Base-by-base conservation (phyloP, 2,888 invertebrate genomes). In the Ichneumon xanthorius region DNA sequence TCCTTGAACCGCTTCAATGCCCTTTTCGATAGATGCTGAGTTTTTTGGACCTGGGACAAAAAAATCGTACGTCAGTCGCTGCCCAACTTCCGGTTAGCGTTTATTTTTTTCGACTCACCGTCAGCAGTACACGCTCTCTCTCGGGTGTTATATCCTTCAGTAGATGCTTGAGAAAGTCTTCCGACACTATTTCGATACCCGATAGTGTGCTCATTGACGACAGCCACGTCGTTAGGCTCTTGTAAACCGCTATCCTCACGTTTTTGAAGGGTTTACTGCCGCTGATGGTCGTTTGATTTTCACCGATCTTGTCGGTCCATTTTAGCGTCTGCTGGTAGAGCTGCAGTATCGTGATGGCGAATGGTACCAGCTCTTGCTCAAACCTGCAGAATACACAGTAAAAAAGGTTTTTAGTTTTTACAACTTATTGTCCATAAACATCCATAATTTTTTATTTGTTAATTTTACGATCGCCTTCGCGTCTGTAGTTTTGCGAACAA, bases 221-320 rank as follows among this genome's bases (percentile, higher is more conserved):
- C 58, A 93, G 58, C 93, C 93, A 94, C 9, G 87, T 82, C 26
- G 90, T 84, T 0, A 94, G 86, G 80, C 90, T 90, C 84, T 91
- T 90, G 78, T 94, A 93, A 53, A 89, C 88, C 7, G 86, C 84
- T 50, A 91, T 87, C 83, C 90, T 88, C 4, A 92, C 82, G 78
- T 87, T 89, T 86, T 77, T 89, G 55, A 90, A 92, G 45, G 91
- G 89, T 87, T 90, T 92, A 72, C 79, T 80, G 5, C 88, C 88
- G 50, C 84, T 84, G 37, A 92, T 88, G 0, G 92, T 92, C 22
- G 68, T 82, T 71, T 88, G 83, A 78, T 87, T 86, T n/a, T 89
- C 81, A n/a, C 78, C 72, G 9, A 81, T 45, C 55, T 83, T 86
- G 48, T 89, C 89, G 9, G 91, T 91, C 92, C 93, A 93, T 55